These are phyloP conservation scores for Vimba vimba DNA, from an alignment of 2,113 vertebrate species.

Conservation along the genomic window DNA sequence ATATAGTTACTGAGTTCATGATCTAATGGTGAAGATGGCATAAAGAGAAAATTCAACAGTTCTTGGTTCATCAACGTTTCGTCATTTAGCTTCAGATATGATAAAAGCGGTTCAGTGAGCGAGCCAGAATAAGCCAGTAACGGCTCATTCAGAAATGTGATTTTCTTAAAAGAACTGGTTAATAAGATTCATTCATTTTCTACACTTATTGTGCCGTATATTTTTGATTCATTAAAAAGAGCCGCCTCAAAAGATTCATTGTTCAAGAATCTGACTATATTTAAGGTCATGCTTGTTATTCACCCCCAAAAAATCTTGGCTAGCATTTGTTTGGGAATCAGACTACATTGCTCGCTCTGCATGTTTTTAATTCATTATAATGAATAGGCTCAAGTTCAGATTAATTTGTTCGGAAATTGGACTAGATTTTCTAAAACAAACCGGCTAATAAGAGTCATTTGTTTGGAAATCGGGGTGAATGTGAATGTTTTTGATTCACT, in stretches of 20 bases:
- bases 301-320: neutral
- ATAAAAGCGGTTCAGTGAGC: neutral
- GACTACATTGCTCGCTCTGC: neutral
- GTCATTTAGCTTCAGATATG: neutral
- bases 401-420: neutral
- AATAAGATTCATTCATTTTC: neutral
- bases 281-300: neutral
- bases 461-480: neutral
- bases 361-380: neutral
- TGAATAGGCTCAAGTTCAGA: neutral
- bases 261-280: neutral
- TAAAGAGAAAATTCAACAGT: neutral
- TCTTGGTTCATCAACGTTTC: neutral
- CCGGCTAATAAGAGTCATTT: neutral
- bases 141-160: neutral
- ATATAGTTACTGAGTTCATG: neutral
- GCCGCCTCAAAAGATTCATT: neutral
- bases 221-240: neutral
- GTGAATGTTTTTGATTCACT: neutral
- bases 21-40: slow-evolving; percentile 10
- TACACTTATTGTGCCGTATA: neutral
- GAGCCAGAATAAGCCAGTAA: neutral
- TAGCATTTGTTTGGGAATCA: neutral
- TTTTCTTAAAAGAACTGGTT: neutral
- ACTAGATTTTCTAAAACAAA: neutral